Percentiles rank a stretch among this genome's conserved stretches.
These are phyloP conservation scores for Diaphora mendica DNA, from an alignment of 2,888 invertebrate species.

Conservation along the genomic window DNA sequence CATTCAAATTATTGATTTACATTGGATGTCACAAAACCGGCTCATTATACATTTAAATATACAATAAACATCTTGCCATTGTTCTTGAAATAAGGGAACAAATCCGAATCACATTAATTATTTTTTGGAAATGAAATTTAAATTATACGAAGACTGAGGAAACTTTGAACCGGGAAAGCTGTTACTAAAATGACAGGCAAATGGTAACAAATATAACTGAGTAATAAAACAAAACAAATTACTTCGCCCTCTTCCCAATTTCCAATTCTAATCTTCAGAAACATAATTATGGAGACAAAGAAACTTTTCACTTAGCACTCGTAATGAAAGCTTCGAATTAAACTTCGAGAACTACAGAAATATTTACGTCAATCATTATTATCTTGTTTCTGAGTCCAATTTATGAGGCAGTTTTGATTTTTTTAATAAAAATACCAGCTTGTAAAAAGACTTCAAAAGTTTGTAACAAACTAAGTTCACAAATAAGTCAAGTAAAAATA, in stretches of 20 bases:
- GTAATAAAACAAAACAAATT: constrained; percentile 59
- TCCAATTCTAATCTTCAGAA: constrained; percentile 63
- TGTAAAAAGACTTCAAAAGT: not conserved
- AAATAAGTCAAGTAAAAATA: not conserved
- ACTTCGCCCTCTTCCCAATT: constrained; percentile 52
- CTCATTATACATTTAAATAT: constrained; percentile 4
- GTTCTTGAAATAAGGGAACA: constrained; percentile 1
- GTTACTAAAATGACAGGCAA: constrained; percentile 40
- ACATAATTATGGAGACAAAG: constrained; percentile 59
- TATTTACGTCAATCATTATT: constrained; percentile 53
- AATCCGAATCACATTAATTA: constrained; percentile 19
- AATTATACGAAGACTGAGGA: constrained; percentile 30
- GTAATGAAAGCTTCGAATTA: constrained; percentile 58
- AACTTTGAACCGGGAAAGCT: constrained; percentile 36
- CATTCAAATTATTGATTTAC: not conserved
- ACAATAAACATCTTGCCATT: constrained; percentile 11
- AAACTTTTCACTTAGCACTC: constrained; percentile 69
- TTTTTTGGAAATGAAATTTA: constrained; percentile 30
- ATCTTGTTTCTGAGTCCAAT: constrained; percentile 14
- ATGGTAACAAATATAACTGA: constrained; percentile 40
- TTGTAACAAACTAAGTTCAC: not conserved
- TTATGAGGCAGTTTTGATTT: constrained; percentile 3
- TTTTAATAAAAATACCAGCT: not conserved
- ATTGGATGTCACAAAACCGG: not conserved
- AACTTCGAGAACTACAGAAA: constrained; percentile 44